Evolutionary conservation across 1,140 invertebrate species (phyloP).

Genomic region (Drosophila elegans): DNA sequence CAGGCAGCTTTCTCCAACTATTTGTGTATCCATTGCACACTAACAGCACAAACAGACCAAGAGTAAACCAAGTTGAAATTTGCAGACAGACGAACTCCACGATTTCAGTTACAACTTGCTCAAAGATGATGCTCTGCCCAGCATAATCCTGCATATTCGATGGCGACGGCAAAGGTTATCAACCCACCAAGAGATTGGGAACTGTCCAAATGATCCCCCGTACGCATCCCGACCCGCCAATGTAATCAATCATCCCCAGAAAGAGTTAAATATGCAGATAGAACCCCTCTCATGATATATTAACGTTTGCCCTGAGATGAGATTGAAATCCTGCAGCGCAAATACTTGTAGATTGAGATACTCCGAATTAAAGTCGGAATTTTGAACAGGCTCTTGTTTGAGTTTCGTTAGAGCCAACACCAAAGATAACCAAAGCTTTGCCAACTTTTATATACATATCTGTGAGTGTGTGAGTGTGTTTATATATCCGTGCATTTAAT

Average conservation of each 20-base stretch:
- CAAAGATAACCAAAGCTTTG: constrained; percentile 38
- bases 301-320: constrained; percentile 17
- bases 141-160: constrained; percentile 29
- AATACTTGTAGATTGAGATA: constrained; percentile 5
- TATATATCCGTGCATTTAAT: constrained; percentile 65
- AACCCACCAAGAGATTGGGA: neutral
- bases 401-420: constrained; percentile 42
- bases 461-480: constrained; percentile 2
- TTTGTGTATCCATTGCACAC: constrained; percentile 26
- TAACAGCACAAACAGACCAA: constrained; percentile 19
- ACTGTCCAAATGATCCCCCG: constrained; percentile 2
- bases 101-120: constrained; percentile 13
- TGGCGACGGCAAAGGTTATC: constrained; percentile 15
- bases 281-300: constrained; percentile 20
- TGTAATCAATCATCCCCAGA: constrained; percentile 28
- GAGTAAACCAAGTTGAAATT: constrained; percentile 31
- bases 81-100: neutral
- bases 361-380: neutral
- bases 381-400: constrained; percentile 24
- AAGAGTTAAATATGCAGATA: neutral
- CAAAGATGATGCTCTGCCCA: constrained; percentile 1
- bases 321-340: constrained; percentile 27
- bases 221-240: neutral
- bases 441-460: constrained; percentile 34
- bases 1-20: constrained; percentile 38